Evolutionary conservation across 2,113 vertebrate species (phyloP), one percentile per base, ranked within the genome.

Genomic region (Gila orcuttii): DNA sequence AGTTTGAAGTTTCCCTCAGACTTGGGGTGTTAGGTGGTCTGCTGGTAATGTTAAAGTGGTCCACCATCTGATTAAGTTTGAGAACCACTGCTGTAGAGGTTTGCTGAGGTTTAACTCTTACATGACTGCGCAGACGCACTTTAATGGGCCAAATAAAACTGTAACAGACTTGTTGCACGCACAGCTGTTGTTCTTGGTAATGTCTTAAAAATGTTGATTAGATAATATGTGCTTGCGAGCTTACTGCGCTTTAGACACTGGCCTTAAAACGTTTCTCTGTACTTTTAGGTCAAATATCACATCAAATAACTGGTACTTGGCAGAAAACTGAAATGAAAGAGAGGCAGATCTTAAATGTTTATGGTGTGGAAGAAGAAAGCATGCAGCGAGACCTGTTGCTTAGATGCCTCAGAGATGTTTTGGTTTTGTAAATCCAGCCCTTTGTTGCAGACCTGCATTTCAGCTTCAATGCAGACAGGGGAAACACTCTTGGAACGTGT

Each of bases 101-200:
- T 52, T 42, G 59, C 68, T 68, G 10, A 85, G 15, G 28, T 57
- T n/a, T 25, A 69, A 85, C 75, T 64, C 66, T 85, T 79, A 78
- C 82, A 79, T 75, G 83, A 71, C 79, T 59, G 39, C 47, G 0
- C 11, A 13, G 55, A 42, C 9, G 19, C 59, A 66, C 59, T 64
- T 66, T 64, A 64, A 88, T 83, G 60, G 39, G 42, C 71, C 88
- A 86, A 68, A 90, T 90, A 88, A 89, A 90, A 87, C 73, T 42
- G 19, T 25, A 79, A 87, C 28, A 76, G 28, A 74, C 66, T 45
- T 83, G 62, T 85, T 85, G 84, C 73, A 84, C 55, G 82, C 86
- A 87, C 89, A 91, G 89, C 88, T 90, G 89, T 88, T 88, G 19
- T 50, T 81, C 57, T 89, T 81, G 77, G 85, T 89, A 90, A 90